Conservation (phyloP, 1,140 invertebrate species). For the Aphaenogaster rudis region DNA sequence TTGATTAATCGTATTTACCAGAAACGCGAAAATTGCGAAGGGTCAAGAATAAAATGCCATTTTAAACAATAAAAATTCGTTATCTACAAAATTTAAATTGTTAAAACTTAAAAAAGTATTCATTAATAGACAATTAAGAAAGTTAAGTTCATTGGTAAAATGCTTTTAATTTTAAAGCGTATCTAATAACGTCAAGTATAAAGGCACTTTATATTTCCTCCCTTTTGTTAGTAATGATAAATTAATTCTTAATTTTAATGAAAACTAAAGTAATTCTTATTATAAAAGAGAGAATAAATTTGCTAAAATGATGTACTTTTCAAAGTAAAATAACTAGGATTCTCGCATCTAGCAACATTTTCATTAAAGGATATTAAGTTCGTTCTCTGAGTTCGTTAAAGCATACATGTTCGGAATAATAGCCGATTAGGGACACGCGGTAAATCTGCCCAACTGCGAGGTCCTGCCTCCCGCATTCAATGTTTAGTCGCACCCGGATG, state of each 20-base stretch:
- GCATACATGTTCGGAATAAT: not conserved
- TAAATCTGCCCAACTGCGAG: conserved; percentile 5
- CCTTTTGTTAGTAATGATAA: not conserved
- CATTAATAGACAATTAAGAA: not conserved
- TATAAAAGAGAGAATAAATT: not conserved
- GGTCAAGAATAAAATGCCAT: not conserved
- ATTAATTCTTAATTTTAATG: conserved; percentile 13
- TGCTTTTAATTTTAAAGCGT: not conserved
- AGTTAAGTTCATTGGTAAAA: not conserved
- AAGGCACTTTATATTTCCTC: not conserved
- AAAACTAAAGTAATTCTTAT: not conserved
- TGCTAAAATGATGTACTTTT: not conserved
- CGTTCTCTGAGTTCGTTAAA: not conserved
- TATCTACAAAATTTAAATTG: not conserved
- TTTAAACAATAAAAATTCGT: not conserved
- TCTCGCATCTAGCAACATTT: not conserved
- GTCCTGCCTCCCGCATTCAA: conserved; percentile 40
- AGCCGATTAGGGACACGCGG: not conserved
- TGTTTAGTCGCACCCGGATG: conserved; percentile 49
- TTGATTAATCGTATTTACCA: conserved; percentile 35
- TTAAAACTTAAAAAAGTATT: not conserved
- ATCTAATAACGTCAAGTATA: not conserved
- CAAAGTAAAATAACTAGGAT: not conserved
- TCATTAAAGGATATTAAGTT: conserved; percentile 3
- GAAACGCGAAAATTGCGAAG: not conserved